A percentile compares a stretch with the other conserved stretches of the same genome.
These are phyloP conservation scores for Peromyscus aztecus DNA, from an alignment of 2,797 vertebrate genomes.

Conservation along the genomic window DNA sequence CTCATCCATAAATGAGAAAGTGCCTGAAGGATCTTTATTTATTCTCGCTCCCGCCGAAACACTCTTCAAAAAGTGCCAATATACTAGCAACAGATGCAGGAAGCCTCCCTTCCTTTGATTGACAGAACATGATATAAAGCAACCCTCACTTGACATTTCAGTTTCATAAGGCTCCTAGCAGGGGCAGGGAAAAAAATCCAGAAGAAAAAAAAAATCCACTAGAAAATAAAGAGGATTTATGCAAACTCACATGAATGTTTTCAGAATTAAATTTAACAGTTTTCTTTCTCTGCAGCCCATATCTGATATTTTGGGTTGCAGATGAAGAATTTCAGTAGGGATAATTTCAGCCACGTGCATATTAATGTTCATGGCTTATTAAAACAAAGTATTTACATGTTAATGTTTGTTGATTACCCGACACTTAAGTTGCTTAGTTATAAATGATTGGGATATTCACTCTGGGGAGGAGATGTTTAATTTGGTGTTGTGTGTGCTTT, in stretches of 20 bases:
- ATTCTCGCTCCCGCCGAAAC: slow-evolving; percentile 92
- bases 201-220: slow-evolving; percentile 87
- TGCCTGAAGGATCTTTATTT: slow-evolving; percentile 94
- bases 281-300: slow-evolving; percentile 78
- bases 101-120: slow-evolving; percentile 93
- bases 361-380: slow-evolving; percentile 83
- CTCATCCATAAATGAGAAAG: slow-evolving; percentile 93
- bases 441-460: slow-evolving; percentile 81
- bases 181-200: slow-evolving; percentile 86
- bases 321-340: slow-evolving; percentile 80
- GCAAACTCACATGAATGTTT: slow-evolving; percentile 88
- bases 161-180: slow-evolving; percentile 95
- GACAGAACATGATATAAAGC: slow-evolving; percentile 97
- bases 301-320: slow-evolving; percentile 77
- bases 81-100: slow-evolving; percentile 95
- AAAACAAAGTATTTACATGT: slow-evolving; percentile 82
- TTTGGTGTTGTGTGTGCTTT: slow-evolving; percentile 74
- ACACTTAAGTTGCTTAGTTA: slow-evolving; percentile 78
- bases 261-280: slow-evolving; percentile 81
- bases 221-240: slow-evolving; percentile 94
- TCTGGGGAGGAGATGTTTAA: slow-evolving; percentile 80
- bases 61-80: slow-evolving; percentile 97
- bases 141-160: slow-evolving; percentile 98
- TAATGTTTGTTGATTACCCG: slow-evolving; percentile 82
- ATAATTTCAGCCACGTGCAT: slow-evolving; percentile 79